phyloP scores from a whole-genome alignment of 2,888 invertebrate genomes.

The Tenthredo scrophulariae region DNA sequence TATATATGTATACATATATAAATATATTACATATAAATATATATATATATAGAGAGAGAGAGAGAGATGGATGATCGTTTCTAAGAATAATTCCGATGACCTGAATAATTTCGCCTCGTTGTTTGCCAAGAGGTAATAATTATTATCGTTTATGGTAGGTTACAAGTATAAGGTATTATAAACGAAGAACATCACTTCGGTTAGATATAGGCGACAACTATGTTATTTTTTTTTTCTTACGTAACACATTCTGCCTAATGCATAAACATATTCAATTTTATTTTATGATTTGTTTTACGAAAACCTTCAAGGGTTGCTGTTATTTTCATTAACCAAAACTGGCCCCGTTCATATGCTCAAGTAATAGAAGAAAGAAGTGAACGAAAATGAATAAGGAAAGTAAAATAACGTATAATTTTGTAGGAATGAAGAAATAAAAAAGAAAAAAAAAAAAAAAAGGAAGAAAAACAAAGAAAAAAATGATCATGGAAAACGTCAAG shows the following conservation, averaged over 20 bases:
- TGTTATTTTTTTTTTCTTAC: too few species aligned
- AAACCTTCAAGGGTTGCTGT: too few species aligned
- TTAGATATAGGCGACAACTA: neutral
- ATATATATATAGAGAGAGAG: neutral
- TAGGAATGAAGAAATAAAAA: neutral
- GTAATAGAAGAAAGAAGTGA: too few species aligned
- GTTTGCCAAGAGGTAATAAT: constrained; percentile 40
- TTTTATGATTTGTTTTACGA: too few species aligned
- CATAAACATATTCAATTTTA: too few species aligned
- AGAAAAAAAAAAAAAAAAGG: neutral
- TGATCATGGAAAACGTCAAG: neutral
- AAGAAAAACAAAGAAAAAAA: neutral
- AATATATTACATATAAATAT: neutral
- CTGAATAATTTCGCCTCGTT: constrained; percentile 39
- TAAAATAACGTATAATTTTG: too few species aligned
- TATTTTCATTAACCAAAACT: too few species aligned
- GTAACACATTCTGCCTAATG: too few species aligned
- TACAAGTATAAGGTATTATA: constrained; percentile 2
- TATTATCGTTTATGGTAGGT: constrained; percentile 13
- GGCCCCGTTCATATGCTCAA: too few species aligned
- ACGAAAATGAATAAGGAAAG: too few species aligned
- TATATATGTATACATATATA: neutral
- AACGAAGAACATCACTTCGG: neutral
- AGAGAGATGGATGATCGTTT: neutral
- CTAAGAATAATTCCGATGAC: constrained; percentile 37